phyloP scores from a whole-genome alignment of 2,888 invertebrate species.

The Carcina quercana region DNA sequence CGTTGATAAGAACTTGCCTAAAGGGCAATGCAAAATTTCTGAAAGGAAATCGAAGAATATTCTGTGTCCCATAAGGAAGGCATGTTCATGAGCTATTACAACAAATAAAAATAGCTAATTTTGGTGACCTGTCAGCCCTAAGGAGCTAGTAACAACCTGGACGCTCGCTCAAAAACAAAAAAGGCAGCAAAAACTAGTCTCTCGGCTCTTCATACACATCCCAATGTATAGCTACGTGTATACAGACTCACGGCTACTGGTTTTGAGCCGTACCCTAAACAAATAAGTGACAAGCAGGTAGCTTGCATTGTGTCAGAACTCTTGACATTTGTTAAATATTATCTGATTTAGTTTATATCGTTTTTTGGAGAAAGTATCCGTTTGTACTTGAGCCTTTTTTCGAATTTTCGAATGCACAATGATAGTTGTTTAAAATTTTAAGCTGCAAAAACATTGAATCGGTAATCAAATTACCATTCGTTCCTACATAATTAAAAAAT shows the following conservation, averaged over 20 bases:
- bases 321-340: conserved; percentile 64
- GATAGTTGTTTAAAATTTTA: too few relatives aligned
- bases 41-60: too few relatives aligned
- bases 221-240: conserved; percentile 47
- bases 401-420: conserved; percentile 5
- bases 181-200: conserved; percentile 60
- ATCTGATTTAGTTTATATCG: conserved; percentile 60
- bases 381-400: background rate
- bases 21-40: too few relatives aligned
- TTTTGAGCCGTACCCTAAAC: conserved; percentile 68
- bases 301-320: conserved; percentile 48
- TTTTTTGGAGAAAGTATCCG: conserved; percentile 20
- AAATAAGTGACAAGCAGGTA: conserved; percentile 70
- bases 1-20: too few relatives aligned
- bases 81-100: too few relatives aligned
- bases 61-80: too few relatives aligned
- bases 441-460: too few relatives aligned
- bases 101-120: too few relatives aligned
- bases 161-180: conserved; percentile 52
- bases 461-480: too few relatives aligned
- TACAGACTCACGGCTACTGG: conserved; percentile 65
- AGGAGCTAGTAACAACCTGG: conserved; percentile 37
- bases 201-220: conserved; percentile 32
- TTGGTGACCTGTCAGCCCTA: conserved; percentile 16
- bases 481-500: too few relatives aligned